These are phyloP conservation scores for Parnassius apollo DNA, from an alignment of 2,888 invertebrate species.

Conservation along the genomic window DNA sequence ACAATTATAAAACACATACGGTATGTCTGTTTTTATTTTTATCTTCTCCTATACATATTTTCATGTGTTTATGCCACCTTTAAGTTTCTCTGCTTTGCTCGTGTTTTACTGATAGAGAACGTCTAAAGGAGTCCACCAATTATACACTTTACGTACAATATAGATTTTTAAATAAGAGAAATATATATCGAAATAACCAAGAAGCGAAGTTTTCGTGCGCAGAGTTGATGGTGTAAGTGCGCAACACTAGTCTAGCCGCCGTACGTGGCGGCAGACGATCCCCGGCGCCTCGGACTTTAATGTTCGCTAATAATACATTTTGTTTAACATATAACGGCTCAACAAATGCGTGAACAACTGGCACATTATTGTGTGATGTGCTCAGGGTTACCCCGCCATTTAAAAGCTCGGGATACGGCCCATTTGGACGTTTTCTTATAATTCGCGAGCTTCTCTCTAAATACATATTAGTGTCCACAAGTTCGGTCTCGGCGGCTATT, in stretches of 20 bases:
- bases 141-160: no score
- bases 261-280: slow-evolving; percentile 35
- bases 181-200: background rate
- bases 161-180: no score
- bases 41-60: no score
- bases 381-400: slow-evolving; percentile 16
- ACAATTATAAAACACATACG: no score
- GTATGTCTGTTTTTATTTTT: no score
- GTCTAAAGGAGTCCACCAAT: no score
- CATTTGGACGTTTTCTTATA: background rate
- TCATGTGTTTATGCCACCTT: no score
- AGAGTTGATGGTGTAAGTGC: background rate
- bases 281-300: slow-evolving; percentile 45
- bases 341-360: slow-evolving; percentile 40
- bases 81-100: no score
- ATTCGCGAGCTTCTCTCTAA: no score
- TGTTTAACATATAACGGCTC: slow-evolving; percentile 46
- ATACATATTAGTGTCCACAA: no score
- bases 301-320: slow-evolving; percentile 48
- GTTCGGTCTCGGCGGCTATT: no score
- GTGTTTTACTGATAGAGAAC: no score
- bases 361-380: slow-evolving; percentile 25
- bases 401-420: slow-evolving; percentile 32
- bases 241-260: slow-evolving; percentile 25
- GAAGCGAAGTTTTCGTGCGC: background rate